Conservation (phyloP, 2,797 vertebrate genomes). For the Bufotes viridis region DNA sequence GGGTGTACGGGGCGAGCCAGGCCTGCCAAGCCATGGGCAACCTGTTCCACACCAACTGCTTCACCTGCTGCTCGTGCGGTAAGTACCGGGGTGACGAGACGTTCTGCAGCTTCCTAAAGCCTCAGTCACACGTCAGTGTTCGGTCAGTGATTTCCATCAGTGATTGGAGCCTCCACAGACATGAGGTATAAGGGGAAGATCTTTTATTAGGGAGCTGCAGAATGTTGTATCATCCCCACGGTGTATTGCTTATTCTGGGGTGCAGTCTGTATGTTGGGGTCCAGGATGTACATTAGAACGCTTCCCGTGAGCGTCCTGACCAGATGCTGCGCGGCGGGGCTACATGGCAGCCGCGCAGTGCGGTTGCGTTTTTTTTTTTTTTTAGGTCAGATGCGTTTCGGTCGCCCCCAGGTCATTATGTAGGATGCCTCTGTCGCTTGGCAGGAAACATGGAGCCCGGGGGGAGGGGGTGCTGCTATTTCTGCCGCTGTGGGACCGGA, state of each 20-base stretch:
- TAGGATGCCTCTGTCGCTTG: neutral
- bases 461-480: constrained; percentile 8
- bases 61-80: constrained; percentile 98
- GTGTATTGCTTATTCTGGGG: too few species aligned
- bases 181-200: too few species aligned
- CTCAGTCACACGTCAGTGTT: too few species aligned
- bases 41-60: constrained; percentile 98
- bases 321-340: neutral
- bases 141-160: too few species aligned
- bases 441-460: constrained; percentile 4
- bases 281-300: too few species aligned
- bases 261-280: too few species aligned
- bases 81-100: constrained; percentile 70
- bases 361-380: neutral
- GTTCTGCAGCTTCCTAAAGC: too few species aligned
- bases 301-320: too few species aligned
- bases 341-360: neutral
- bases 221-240: neutral
- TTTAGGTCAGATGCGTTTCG: neutral
- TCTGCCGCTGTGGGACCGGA: constrained; percentile 46
- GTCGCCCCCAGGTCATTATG: neutral
- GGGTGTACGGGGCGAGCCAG: constrained; percentile 96
- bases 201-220: neutral
- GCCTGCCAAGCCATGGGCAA: constrained; percentile 99
- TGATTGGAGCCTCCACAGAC: too few species aligned